Conservation (phyloP, 2,113 vertebrate genomes). For the Daphoenositta chrysoptera region DNA sequence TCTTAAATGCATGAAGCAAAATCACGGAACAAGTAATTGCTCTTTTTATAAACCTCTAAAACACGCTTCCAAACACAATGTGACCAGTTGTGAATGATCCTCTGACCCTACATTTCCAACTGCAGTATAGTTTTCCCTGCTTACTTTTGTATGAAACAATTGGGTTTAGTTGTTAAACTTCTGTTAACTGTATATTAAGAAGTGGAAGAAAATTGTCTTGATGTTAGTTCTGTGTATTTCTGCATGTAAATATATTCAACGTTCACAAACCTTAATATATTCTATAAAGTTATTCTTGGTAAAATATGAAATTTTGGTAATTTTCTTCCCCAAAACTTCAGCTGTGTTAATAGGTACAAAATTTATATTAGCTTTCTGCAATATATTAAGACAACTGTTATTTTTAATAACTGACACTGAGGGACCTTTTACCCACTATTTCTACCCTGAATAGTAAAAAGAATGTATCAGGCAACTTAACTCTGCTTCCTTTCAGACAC, state of each 20-base stretch:
- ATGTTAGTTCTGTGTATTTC: slow-evolving; percentile 10
- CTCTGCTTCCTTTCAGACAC: neutral
- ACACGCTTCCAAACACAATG: neutral
- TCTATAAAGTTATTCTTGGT: neutral
- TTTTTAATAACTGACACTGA: neutral
- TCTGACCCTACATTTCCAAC: neutral
- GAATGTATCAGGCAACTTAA: neutral
- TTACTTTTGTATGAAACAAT: neutral
- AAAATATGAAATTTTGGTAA: neutral
- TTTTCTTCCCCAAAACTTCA: neutral
- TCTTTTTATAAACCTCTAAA: neutral
- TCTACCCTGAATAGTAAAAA: neutral
- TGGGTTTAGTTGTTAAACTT: neutral
- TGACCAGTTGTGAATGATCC: neutral
- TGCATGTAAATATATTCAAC: slow-evolving; percentile 3
- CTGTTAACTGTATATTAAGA: neutral
- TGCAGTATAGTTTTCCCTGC: neutral
- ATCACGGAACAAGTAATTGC: neutral
- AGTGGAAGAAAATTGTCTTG: neutral
- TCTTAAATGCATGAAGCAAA: neutral
- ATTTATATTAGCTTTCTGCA: neutral
- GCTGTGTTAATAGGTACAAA: neutral
- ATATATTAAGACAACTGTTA: neutral
- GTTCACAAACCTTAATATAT: neutral
- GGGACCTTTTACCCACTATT: neutral